Base-by-base conservation (phyloP, 2,888 invertebrate genomes). In the Drosophila algonquin region DNA sequence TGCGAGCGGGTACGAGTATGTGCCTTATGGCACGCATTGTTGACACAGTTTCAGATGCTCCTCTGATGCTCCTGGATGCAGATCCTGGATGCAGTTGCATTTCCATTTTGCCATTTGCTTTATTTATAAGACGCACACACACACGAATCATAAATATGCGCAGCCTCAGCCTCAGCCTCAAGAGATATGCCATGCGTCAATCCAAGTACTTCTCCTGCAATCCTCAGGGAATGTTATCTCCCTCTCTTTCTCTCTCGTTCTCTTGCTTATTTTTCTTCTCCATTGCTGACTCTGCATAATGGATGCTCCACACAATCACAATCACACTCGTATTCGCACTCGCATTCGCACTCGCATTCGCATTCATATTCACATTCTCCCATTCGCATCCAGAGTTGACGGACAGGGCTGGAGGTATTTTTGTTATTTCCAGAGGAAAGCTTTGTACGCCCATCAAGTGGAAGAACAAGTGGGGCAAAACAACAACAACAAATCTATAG, bases 131-230 rank as follows among this genome's bases (percentile, higher is more conserved):
- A 73, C 72, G 63, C 52, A 68, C 68, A 40, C 35, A 35, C 40
- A 40, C 40, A 67, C 56, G 63, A 68, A 71, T 79, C 81, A 85
- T 88, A 88, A 81, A 86, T 86, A 88, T 83, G 79, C 71, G 67
- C 59, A 63, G 47, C 57, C 53, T 53, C 54, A 63, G 47, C 57
- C 53, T 53, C 54, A 24, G 30, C 63, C 47, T 54, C 14, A 21
- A 24, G 32, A 53, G 61, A 51, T 48, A 30, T 62, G 73, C 67
- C 6, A 53, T 74, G 52, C 74, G 59, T 60, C 64, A 64, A 72
- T 58, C 74, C 52, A 18, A 56, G 62, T 53, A 61, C 67, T 61
- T 57, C 30, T 32, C 10, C 14, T 63, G 63, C 63, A 55, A 58
- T 68, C 56, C 73, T 62, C 62, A 63, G 63, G 65, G 61, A 71